Evolutionary conservation across 2,888 invertebrate species (phyloP).

Genomic region (Polia nebulosa): DNA sequence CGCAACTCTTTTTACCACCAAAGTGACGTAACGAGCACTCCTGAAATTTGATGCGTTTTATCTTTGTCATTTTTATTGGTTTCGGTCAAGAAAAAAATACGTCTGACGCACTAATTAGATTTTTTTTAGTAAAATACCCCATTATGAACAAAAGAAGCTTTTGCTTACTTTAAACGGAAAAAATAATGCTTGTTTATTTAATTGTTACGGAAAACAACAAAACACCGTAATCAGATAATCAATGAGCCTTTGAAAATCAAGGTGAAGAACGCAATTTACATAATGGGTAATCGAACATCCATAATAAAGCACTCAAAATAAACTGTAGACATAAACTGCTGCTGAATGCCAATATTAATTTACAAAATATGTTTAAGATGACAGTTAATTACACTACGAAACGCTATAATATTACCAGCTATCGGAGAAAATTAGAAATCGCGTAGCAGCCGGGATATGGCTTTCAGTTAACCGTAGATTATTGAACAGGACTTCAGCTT

Average conservation of each 20-base stretch:
- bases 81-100: too few species aligned
- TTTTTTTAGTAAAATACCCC: too few species aligned
- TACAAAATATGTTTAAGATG: constrained; percentile 65
- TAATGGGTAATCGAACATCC: constrained; percentile 10
- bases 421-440: constrained; percentile 81
- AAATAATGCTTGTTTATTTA: not conserved
- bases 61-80: too few species aligned
- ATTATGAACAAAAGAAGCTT: too few species aligned
- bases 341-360: constrained; percentile 23
- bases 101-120: too few species aligned
- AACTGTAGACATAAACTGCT: constrained; percentile 8
- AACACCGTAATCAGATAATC: constrained; percentile 26
- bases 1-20: too few species aligned
- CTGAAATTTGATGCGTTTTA: too few species aligned
- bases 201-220: constrained; percentile 7
- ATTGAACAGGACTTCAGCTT: constrained; percentile 83
- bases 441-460: constrained; percentile 75
- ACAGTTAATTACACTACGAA: constrained; percentile 69
- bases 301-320: constrained; percentile 9
- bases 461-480: constrained; percentile 82
- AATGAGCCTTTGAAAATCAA: constrained; percentile 40
- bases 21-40: too few species aligned
- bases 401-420: constrained; percentile 64
- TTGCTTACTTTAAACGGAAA: too few species aligned
- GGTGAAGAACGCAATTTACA: constrained; percentile 32